Percentiles rank a stretch among this genome's conserved stretches.
These are phyloP conservation scores for Laticauda laticaudata DNA, from an alignment of 2,113 vertebrate genomes.

Conservation along the genomic window DNA sequence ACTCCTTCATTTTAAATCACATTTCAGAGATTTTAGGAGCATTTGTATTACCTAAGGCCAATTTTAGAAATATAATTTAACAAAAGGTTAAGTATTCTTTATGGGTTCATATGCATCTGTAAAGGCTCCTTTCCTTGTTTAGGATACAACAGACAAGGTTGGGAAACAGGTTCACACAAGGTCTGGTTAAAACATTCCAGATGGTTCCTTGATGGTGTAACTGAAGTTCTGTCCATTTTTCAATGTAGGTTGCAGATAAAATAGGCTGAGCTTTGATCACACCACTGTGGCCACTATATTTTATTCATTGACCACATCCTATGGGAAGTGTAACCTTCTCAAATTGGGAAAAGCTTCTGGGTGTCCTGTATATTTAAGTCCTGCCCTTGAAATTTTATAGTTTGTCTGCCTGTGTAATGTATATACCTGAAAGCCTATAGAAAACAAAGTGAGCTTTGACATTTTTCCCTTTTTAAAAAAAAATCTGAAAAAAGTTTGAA, in stretches of 20 bases:
- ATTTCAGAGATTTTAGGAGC: background rate
- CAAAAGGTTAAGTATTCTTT: background rate
- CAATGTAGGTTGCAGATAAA: background rate
- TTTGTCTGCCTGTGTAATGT: constrained; percentile 40
- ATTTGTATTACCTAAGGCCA: background rate
- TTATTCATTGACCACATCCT: background rate
- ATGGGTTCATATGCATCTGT: background rate
- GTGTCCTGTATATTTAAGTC: constrained; percentile 3
- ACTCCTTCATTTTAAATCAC: background rate
- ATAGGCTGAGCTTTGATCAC: background rate
- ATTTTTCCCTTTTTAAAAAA: background rate
- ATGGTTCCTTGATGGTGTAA: background rate
- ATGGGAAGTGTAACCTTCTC: background rate
- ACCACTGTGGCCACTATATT: background rate
- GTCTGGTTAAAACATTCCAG: background rate
- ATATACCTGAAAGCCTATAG: constrained; percentile 54
- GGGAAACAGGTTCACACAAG: background rate
- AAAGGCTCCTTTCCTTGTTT: background rate
- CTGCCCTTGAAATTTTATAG: constrained; percentile 2
- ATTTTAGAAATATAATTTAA: background rate
- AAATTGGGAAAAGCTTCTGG: background rate
- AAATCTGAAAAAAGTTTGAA: background rate
- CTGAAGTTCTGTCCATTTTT: background rate
- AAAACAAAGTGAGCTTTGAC: background rate
- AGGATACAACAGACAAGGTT: background rate